phyloP scores from a whole-genome alignment of 2,113 vertebrate species.

The Hemibates koningsi region DNA sequence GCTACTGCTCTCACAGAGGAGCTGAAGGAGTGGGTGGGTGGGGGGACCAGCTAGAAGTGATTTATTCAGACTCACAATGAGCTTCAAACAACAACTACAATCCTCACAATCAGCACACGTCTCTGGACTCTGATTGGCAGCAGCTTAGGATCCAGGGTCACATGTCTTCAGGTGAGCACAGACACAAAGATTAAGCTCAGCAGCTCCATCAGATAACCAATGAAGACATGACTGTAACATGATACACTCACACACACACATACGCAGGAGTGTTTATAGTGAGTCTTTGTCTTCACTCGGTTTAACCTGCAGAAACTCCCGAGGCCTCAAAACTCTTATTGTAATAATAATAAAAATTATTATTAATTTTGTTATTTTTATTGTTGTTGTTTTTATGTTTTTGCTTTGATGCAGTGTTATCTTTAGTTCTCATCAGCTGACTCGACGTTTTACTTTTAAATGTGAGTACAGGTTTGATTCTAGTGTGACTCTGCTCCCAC shows the following conservation, averaged over 20 bases:
- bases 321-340: neutral
- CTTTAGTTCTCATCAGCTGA: neutral
- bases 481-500: neutral
- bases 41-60: neutral
- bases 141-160: neutral
- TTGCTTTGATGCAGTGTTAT: neutral
- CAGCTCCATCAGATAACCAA: neutral
- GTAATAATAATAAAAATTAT: neutral
- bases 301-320: neutral
- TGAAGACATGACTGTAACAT: neutral
- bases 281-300: neutral
- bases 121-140: neutral
- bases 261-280: neutral
- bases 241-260: neutral
- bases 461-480: neutral
- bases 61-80: neutral
- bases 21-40: neutral
- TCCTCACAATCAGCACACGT: neutral
- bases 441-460: neutral
- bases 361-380: neutral
- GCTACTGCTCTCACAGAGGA: neutral
- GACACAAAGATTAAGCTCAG: neutral
- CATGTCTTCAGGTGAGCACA: neutral
- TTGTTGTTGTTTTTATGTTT: neutral
- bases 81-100: neutral